Evolutionary conservation across 2,797 vertebrate species (phyloP).

Genomic region (Argentina silus): DNA sequence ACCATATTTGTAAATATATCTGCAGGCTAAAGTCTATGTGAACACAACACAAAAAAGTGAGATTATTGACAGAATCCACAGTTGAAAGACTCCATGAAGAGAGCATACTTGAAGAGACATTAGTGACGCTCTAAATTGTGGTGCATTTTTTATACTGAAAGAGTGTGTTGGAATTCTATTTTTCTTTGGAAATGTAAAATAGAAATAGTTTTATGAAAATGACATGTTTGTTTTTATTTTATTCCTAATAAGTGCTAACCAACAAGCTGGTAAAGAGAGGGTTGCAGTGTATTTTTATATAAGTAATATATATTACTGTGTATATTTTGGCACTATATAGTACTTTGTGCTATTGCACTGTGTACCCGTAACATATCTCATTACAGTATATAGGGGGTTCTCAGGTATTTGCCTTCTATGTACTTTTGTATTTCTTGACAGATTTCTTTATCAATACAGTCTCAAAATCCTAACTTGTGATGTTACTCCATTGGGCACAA

Average conservation of each 20-base stretch:
- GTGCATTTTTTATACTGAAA: constrained; percentile 52
- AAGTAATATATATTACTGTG: constrained; percentile 57
- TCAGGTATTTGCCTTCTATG: constrained; percentile 75
- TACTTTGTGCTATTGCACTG: constrained; percentile 60
- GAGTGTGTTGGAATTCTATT: constrained; percentile 71
- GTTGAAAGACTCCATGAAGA: background rate
- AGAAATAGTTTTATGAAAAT: constrained; percentile 65
- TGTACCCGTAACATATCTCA: constrained; percentile 42
- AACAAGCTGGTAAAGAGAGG: constrained; percentile 62
- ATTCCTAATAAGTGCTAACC: constrained; percentile 66
- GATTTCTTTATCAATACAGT: constrained; percentile 59
- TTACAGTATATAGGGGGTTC: constrained; percentile 65
- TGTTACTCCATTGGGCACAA: constrained; percentile 39
- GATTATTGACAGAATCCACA: constrained; percentile 5
- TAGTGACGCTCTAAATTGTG: constrained; percentile 49
- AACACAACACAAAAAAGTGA: constrained; percentile 4
- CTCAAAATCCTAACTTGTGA: constrained; percentile 45
- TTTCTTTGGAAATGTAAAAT: constrained; percentile 68
- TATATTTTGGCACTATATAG: constrained; percentile 75
- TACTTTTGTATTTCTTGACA: constrained; percentile 62
- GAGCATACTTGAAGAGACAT: constrained; percentile 30
- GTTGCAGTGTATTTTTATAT: constrained; percentile 76
- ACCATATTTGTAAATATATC: background rate
- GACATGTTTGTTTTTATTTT: constrained; percentile 50
- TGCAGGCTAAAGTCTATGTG: background rate